A percentile compares a stretch with the other conserved stretches of the same genome.
Conservation (phyloP, 2,888 invertebrate species). For the Drosophila tripunctata region DNA sequence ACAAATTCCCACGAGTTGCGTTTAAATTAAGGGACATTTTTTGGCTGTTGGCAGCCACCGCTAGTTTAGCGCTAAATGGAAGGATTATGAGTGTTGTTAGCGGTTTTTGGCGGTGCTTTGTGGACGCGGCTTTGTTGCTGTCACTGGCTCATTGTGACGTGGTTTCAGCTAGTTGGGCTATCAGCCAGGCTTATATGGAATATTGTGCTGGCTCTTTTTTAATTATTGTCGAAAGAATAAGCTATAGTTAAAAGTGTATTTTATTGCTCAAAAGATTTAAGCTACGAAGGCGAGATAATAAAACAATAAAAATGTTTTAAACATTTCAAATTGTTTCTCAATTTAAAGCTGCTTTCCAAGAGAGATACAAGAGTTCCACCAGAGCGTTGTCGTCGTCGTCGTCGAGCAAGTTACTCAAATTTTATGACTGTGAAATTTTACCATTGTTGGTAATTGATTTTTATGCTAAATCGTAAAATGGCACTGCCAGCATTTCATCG, state of each 20-base stretch:
- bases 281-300: conserved; percentile 17
- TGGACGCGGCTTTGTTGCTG: not conserved
- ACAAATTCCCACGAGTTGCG: conserved; percentile 52
- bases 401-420: conserved; percentile 59
- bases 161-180: too few species aligned
- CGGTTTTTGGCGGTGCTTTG: conserved; percentile 39
- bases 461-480: conserved; percentile 78
- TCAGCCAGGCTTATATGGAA: conserved; percentile 46
- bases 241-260: not conserved
- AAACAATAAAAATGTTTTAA: conserved; percentile 67
- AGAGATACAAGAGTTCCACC: not conserved
- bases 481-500: conserved; percentile 24
- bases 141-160: conserved; percentile 42
- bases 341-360: conserved; percentile 43
- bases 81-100: conserved; percentile 77
- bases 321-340: conserved; percentile 74
- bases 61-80: conserved; percentile 69
- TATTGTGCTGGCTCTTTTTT: not conserved
- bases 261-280: conserved; percentile 6
- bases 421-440: conserved; percentile 72
- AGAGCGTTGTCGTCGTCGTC: not conserved
- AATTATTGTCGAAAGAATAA: not conserved
- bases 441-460: conserved; percentile 79
- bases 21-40: conserved; percentile 66
- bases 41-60: conserved; percentile 31